Conservation (phyloP, 2,797 vertebrate species). For the Brachyrhaphis roseni region DNA sequence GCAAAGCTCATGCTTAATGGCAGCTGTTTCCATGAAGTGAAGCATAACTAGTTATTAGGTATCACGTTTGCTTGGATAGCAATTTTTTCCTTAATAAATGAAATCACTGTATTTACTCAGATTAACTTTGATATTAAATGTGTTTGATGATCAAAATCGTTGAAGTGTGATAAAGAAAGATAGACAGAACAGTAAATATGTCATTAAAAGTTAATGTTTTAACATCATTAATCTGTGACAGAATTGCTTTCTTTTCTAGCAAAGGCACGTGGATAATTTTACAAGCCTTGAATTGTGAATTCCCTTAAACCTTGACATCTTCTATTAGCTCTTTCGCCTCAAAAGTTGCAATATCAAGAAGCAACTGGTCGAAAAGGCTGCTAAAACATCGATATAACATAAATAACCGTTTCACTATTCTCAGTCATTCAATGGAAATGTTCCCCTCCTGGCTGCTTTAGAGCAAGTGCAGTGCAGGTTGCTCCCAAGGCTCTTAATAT, state of each 20-base stretch:
- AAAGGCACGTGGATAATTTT: conserved; percentile 19
- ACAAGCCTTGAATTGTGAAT: conserved; percentile 24
- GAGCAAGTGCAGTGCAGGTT: conserved; percentile 34
- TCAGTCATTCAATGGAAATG: conserved; percentile 49
- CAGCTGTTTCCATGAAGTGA: not conserved
- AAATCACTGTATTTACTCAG: not conserved
- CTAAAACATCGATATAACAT: conserved; percentile 29
- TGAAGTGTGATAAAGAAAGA: not conserved
- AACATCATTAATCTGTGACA: not conserved
- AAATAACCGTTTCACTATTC: conserved; percentile 22
- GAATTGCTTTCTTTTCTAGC: conserved; percentile 2
- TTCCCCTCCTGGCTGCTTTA: conserved; percentile 41
- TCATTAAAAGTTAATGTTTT: not conserved
- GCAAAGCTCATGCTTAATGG: not conserved
- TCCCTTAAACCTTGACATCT: conserved; percentile 16
- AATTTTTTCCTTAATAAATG: not conserved
- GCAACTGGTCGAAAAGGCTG: conserved; percentile 40
- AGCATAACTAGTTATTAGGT: not conserved
- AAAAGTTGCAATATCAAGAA: conserved; percentile 23
- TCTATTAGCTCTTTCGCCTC: conserved; percentile 20
- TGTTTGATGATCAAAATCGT: not conserved
- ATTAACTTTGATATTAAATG: not conserved
- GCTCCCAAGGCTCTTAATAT: conserved; percentile 40
- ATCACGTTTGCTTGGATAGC: not conserved
- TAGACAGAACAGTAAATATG: conserved; percentile 13